phyloP scores from a whole-genome alignment of 2,113 vertebrate species.

The Perognathus longimembris region DNA sequence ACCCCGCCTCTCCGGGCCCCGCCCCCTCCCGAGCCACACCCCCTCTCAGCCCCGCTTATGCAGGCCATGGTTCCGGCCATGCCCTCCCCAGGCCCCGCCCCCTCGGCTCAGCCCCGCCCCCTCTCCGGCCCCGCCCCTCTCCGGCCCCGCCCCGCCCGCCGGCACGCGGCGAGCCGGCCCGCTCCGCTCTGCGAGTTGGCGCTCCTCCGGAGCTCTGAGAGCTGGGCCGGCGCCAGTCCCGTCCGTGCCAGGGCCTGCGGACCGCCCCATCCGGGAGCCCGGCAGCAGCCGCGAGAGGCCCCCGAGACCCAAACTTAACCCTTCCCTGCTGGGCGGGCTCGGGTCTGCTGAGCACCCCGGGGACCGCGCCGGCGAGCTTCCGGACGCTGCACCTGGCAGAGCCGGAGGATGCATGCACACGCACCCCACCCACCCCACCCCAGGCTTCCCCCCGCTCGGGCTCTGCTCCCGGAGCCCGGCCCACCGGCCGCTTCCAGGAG shows the following conservation, averaged over 20 bases:
- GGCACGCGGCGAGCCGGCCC: slow-evolving; percentile 58
- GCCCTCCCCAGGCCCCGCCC: no score
- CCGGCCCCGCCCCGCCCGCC: neutral
- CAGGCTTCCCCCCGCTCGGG: neutral
- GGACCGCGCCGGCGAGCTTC: no score
- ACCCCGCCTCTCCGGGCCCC: no score
- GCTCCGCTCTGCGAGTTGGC: slow-evolving; percentile 29
- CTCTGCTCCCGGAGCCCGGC: slow-evolving; percentile 59
- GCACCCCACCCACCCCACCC: neutral
- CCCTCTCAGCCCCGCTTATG: no score
- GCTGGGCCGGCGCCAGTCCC: slow-evolving; percentile 68
- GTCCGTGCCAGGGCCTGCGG: slow-evolving; percentile 45
- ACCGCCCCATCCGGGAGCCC: slow-evolving; percentile 55
- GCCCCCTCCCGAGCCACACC: no score
- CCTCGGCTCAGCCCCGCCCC: no score
- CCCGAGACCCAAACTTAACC: neutral
- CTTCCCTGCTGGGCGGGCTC: neutral
- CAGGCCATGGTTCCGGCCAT: no score
- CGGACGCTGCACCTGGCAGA: slow-evolving; percentile 15
- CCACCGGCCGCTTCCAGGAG: slow-evolving; percentile 40
- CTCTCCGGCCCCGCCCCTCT: neutral
- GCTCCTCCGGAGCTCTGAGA: slow-evolving; percentile 45
- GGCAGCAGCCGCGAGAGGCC: slow-evolving; percentile 21
- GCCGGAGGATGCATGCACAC: neutral
- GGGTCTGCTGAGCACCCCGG: no score